phyloP scores from a whole-genome alignment of 1,140 invertebrate genomes.

The Leptopilina boulardi region DNA sequence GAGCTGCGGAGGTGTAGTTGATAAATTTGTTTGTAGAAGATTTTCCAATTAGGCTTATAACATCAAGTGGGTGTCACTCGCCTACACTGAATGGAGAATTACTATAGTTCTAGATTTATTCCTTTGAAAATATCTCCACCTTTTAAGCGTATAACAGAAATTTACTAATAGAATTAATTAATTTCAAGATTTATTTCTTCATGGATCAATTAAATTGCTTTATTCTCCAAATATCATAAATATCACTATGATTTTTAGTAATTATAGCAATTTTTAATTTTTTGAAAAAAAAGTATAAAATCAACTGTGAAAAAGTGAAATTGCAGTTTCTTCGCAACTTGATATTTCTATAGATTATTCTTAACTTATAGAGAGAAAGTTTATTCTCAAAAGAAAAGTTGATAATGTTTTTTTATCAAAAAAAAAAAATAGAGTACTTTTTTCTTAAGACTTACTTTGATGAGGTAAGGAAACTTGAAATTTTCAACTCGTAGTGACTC shows the following conservation, averaged over 20 bases:
- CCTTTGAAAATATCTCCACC: not conserved
- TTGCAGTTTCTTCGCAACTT: too few species aligned
- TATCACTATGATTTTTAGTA: too few species aligned
- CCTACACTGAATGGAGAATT: conserved; percentile 1
- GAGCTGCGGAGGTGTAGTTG: not conserved
- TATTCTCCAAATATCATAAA: too few species aligned
- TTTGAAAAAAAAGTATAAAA: too few species aligned
- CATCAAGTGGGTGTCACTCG: conserved; percentile 18
- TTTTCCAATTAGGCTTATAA: conserved; percentile 31
- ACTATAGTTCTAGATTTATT: conserved; percentile 8
- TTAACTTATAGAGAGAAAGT: not conserved
- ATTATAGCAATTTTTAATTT: too few species aligned
- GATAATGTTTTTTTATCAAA: not conserved
- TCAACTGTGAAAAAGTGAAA: too few species aligned
- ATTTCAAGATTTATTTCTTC: not conserved
- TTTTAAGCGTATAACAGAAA: not conserved
- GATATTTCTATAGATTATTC: not conserved
- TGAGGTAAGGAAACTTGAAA: not conserved
- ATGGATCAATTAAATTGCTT: not conserved
- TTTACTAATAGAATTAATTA: conserved; percentile 2
- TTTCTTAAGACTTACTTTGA: not conserved
- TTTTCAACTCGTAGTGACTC: not conserved
- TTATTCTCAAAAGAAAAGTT: not conserved
- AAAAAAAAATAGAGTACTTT: too few species aligned
- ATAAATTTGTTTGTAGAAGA: not conserved